These are phyloP conservation scores for Aptenodytes forsteri DNA, from an alignment of 2,113 vertebrate species.

Conservation along the genomic window DNA sequence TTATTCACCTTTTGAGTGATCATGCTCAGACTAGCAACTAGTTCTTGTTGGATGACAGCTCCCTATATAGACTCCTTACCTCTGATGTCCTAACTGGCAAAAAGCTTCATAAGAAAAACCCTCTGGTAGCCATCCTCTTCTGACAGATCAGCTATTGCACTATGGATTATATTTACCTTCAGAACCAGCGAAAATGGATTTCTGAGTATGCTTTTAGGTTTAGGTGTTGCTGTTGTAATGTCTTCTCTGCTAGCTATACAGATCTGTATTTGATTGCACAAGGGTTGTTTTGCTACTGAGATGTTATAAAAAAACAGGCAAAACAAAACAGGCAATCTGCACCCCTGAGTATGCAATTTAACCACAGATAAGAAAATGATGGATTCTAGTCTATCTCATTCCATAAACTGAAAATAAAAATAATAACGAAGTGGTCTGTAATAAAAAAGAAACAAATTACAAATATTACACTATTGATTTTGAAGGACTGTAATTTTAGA, in stretches of 20 bases:
- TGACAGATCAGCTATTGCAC: not conserved
- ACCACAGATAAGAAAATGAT: slow-evolving; percentile 45
- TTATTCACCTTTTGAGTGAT: not conserved
- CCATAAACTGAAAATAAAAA: slow-evolving; percentile 69
- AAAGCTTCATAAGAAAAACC: not conserved
- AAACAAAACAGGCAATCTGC: not conserved
- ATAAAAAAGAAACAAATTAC: slow-evolving; percentile 67
- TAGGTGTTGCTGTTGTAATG: not conserved
- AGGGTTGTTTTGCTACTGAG: not conserved
- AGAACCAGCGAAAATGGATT: not conserved
- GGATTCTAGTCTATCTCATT: slow-evolving; percentile 45
- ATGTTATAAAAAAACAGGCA: not conserved
- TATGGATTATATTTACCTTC: not conserved
- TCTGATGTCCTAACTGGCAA: not conserved
- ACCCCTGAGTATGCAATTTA: slow-evolving; percentile 34
- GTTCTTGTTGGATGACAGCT: not conserved
- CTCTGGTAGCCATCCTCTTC: not conserved
- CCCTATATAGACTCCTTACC: not conserved
- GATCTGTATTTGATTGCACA: not conserved
- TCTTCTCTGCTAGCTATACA: not conserved
- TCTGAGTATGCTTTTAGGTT: not conserved
- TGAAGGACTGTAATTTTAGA: slow-evolving; percentile 62
- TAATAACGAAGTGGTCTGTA: slow-evolving; percentile 62
- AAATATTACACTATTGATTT: slow-evolving; percentile 68
- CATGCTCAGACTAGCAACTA: not conserved